These are phyloP conservation scores for Rhorus exstirpatorius DNA, from an alignment of 2,888 invertebrate genomes.

Conservation along the genomic window DNA sequence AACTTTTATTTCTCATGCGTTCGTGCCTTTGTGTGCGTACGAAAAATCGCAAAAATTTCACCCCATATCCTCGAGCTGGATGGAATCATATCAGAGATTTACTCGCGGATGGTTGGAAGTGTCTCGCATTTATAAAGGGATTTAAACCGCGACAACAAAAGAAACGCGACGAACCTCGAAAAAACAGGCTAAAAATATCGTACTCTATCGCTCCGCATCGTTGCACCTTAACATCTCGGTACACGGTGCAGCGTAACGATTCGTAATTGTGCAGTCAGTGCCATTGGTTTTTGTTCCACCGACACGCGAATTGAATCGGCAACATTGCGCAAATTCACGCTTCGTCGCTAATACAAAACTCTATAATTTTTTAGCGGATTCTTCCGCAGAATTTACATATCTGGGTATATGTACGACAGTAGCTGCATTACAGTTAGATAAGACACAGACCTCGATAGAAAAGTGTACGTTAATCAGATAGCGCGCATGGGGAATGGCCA, in stretches of 20 bases:
- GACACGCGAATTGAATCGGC: conserved; percentile 52
- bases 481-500: neutral
- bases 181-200: conserved; percentile 16
- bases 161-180: conserved; percentile 5
- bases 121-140: neutral
- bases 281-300: conserved; percentile 8
- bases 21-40: neutral
- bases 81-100: conserved; percentile 26
- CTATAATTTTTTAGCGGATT: conserved; percentile 39
- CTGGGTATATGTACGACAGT: neutral
- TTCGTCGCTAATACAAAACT: conserved; percentile 32
- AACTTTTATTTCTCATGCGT: conserved; percentile 63
- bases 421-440: conserved; percentile 1
- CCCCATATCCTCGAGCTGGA: conserved; percentile 61
- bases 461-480: neutral
- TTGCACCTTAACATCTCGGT: neutral
- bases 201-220: conserved; percentile 12
- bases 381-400: conserved; percentile 29
- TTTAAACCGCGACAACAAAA: conserved; percentile 33
- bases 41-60: conserved; percentile 58
- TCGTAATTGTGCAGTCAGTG: neutral
- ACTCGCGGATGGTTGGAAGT: neutral
- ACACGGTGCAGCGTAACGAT: neutral
- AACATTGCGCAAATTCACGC: conserved; percentile 57
- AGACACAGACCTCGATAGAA: neutral